These are phyloP conservation scores for Delichon dasypus DNA, from an alignment of 2,797 vertebrate species.

Conservation along the genomic window DNA sequence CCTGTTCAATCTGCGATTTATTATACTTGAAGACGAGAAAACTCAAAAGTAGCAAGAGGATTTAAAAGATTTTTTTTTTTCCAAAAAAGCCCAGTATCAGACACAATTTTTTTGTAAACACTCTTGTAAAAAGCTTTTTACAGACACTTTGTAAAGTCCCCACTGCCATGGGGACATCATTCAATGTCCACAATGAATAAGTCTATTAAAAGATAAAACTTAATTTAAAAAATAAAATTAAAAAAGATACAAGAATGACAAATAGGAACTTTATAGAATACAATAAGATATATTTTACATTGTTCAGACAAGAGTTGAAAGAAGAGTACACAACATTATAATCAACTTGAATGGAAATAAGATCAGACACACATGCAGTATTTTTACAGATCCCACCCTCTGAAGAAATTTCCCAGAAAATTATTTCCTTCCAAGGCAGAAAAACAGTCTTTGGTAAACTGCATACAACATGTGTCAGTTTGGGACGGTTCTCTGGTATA, in stretches of 20 bases:
- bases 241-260: not conserved
- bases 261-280: not conserved
- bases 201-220: not conserved
- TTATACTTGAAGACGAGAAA: not conserved
- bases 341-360: not conserved
- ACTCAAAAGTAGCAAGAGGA: not conserved
- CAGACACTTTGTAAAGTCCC: not conserved
- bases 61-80: not conserved
- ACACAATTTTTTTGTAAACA: not conserved
- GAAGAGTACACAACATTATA: not conserved
- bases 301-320: not conserved
- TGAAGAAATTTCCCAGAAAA: not conserved
- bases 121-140: not conserved
- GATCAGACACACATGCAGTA: not conserved
- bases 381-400: not conserved
- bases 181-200: not conserved
- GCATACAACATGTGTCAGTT: not conserved
- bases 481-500: not conserved
- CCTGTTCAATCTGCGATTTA: not conserved
- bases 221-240: not conserved
- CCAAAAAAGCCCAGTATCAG: not conserved
- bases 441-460: not conserved
- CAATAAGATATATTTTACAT: not conserved
- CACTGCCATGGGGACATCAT: not conserved
- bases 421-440: not conserved